phyloP scores from a whole-genome alignment of 2,797 vertebrate genomes.

The Rhadinocentrus ornatus region DNA sequence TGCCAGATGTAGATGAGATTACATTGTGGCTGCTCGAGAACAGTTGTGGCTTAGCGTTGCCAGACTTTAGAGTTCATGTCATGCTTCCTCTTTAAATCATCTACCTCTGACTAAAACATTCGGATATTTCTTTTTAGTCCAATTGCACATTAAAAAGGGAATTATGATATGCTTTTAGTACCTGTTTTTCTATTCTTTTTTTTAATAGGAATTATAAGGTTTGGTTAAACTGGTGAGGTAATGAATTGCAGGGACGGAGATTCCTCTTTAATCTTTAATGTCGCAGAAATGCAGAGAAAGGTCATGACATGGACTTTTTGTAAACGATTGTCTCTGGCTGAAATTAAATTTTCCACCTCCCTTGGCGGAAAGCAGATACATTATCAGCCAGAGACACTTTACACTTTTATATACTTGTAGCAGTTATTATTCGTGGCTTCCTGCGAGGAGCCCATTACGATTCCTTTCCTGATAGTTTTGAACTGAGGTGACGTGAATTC shows the following conservation, averaged over 20 bases:
- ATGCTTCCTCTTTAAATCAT: conserved; percentile 15
- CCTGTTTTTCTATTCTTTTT: background rate
- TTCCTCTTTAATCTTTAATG: conserved; percentile 16
- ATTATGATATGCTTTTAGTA: background rate
- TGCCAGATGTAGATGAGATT: conserved; percentile 66
- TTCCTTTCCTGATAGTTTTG: conserved; percentile 12
- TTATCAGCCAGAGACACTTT: conserved; percentile 22
- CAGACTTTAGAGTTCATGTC: conserved; percentile 8
- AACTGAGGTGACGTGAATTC: conserved; percentile 13
- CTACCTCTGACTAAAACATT: conserved; percentile 17
- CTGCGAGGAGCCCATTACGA: background rate
- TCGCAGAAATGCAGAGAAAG: background rate
- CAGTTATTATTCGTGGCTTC: background rate
- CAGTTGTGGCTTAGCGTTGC: conserved; percentile 35
- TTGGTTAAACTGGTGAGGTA: background rate
- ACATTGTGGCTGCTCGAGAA: conserved; percentile 1
- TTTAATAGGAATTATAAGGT: background rate
- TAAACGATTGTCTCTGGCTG: conserved; percentile 1
- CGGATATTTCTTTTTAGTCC: conserved; percentile 9
- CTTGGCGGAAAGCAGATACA: background rate
- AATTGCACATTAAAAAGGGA: background rate
- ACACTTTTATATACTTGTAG: background rate
- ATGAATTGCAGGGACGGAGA: background rate
- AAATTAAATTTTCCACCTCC: conserved; percentile 25
- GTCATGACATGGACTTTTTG: background rate